phyloP scores from a whole-genome alignment of 2,888 invertebrate genomes.

The Papilio protenor region DNA sequence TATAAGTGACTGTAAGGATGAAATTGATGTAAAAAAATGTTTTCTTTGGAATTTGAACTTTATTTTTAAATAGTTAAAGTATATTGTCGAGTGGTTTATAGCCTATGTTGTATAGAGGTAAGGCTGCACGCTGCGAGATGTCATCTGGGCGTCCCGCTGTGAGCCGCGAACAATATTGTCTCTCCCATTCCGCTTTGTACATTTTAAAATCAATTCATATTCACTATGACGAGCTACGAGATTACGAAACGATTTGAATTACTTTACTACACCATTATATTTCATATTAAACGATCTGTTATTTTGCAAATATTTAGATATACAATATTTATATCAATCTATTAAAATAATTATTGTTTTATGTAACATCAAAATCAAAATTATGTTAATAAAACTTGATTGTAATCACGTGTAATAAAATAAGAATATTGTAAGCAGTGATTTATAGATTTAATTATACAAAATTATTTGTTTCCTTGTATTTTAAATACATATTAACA shows the following conservation, averaged over 20 bases:
- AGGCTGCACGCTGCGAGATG: conserved; percentile 82
- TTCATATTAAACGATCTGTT: conserved; percentile 14
- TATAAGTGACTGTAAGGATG: conserved; percentile 54
- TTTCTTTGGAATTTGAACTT: conserved; percentile 54
- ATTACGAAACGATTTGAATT: conserved; percentile 55
- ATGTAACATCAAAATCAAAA: conserved; percentile 5
- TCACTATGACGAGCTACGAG: conserved; percentile 64
- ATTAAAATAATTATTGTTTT: background rate
- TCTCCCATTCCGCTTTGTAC: conserved; percentile 78
- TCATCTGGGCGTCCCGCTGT: conserved; percentile 80
- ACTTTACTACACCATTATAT: conserved; percentile 13
- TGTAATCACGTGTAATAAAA: background rate
- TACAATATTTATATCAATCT: conserved; percentile 14
- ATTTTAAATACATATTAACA: background rate
- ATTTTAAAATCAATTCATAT: conserved; percentile 81
- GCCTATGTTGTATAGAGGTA: conserved; percentile 65
- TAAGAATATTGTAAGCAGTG: background rate
- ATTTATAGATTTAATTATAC: conserved; percentile 1
- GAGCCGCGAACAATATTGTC: conserved; percentile 82
- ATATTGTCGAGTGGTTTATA: conserved; percentile 47
- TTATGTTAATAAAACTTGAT: background rate
- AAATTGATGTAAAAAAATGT: conserved; percentile 44
- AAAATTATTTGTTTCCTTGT: conserved; percentile 12
- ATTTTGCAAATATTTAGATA: conserved; percentile 16
- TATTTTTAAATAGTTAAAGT: conserved; percentile 53